Base-by-base conservation (phyloP, 2,888 invertebrate genomes). In the Tachina fera region DNA sequence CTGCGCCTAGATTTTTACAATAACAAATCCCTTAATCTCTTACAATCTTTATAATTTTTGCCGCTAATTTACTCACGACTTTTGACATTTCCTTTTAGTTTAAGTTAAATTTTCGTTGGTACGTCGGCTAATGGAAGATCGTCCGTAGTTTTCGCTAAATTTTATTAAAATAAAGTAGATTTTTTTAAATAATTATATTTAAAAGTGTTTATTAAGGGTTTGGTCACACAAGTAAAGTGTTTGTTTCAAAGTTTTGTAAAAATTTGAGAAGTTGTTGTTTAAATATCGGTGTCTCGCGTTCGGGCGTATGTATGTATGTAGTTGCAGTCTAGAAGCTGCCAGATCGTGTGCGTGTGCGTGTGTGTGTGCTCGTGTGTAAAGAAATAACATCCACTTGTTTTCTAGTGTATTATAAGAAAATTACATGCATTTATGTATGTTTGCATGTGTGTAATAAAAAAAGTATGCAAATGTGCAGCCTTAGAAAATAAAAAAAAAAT, bases 21-120 rank as follows among this genome's bases (percentile, higher is more conserved):
- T 16, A 61, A 41, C 61, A 61, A 61, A 16, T 61, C 61, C 10
- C 10, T 61, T 61, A 61, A 61, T 61, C 61, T 61, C 9, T 61
- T 61, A 61, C 61, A 61, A 61, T 61, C 16, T 56, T 31, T 22
- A 11, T 10, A 56, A n/a, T n/a, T 41, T 41, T 61, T 16, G 41
- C 61, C 61, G 61, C 61, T 41, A 43, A 2, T 61, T 61, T 61
- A 61, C 4, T 43, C 41, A 8, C 49, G 14, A 16, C 3, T 41
- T 61, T 61, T 61, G 16, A 10, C 16, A 14, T 43, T 61, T 61
- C n/a, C 41, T 61, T 31, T 61, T 14, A 61, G 41, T 61, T 41
- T 61, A n/a, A 4, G 9, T 61, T 14, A 2, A 61, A 43, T 9
- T 43, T 9, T n/a, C 16, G 43, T 41, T 61, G 41, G 4, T 41